Evolutionary conservation across 2,888 invertebrate genomes (phyloP), one percentile per base, ranked within the genome.

Genomic region (Tortricodes alternella): DNA sequence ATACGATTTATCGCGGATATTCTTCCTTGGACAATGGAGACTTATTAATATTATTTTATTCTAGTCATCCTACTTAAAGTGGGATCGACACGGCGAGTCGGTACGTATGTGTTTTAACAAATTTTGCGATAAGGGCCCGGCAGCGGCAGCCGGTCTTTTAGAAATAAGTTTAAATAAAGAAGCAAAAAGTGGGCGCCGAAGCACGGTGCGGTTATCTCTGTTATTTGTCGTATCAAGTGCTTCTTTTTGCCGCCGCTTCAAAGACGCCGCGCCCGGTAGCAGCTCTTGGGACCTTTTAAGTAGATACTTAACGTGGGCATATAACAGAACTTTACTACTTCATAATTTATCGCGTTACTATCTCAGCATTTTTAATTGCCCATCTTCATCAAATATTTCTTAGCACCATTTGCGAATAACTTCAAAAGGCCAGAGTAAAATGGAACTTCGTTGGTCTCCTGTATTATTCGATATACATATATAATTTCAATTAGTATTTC

Each of bases 181-280:
- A 75, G 70, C 78, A 88, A 88, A 83, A 85, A 80, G 72, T 66
- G 74, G 83, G 83, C 85, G 84, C 85, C 84, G 70, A 59, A 66
- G 71, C 67, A 72, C 73, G 71, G 76, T 72, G 70, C 73, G 68
- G 80, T 81, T 89, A 89, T 90, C 89, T 87, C 70, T 73, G 80
- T 84, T 88, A 88, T 89, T 90, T 89, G 88, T 89, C 85, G 83
- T 83, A 86, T 84, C 83, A 83, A 85, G 88, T 84, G 80, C 77
- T 78, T 78, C 71, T 76, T 73, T 70, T 73, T 68, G 78, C 76
- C 73, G 81, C 71, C 62, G 67, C 71, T 65, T 84, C 85, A 89
- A 88, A 89, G 77, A 61, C 58, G 69, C 85, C 85, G 88, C 80
- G 71, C 68, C 82, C 88, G 72, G 89, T 87, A 89, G 89, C 85